Percentiles rank a stretch among this genome's conserved stretches.
Conservation (phyloP, 2,113 vertebrate species). For the Protobothrops mucrosquamatus region DNA sequence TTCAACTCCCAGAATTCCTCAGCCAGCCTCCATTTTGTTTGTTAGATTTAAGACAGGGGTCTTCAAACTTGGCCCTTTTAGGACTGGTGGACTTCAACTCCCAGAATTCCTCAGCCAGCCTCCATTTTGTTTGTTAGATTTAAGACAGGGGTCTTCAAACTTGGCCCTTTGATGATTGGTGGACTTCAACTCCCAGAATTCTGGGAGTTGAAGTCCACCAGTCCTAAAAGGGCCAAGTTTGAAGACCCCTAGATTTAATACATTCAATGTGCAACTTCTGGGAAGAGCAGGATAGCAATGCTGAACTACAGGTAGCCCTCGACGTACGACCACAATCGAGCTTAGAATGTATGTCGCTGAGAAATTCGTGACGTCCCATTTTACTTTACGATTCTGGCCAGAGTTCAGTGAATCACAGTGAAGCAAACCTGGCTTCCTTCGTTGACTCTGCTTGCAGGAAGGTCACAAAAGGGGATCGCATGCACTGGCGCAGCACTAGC, state of each 20-base stretch:
- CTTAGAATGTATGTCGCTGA: not conserved
- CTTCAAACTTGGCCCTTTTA: too few species aligned
- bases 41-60: too few species aligned
- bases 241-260: not conserved
- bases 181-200: too few species aligned
- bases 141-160: too few species aligned
- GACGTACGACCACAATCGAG: fast-evolving
- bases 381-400: not conserved
- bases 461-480: not conserved
- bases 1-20: too few species aligned
- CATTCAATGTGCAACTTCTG: not conserved
- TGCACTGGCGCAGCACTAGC: too few species aligned
- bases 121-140: not conserved
- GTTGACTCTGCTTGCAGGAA: not conserved
- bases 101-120: too few species aligned
- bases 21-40: too few species aligned
- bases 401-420: not conserved
- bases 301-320: not conserved
- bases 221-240: too few species aligned
- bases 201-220: too few species aligned
- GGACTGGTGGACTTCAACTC: too few species aligned
- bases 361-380: not conserved
- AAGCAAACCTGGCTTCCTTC: not conserved
- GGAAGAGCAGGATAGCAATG: not conserved
- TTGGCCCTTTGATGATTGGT: too few species aligned